Base-by-base conservation (phyloP, 2,113 vertebrate species). In the Pachyramphus minor region DNA sequence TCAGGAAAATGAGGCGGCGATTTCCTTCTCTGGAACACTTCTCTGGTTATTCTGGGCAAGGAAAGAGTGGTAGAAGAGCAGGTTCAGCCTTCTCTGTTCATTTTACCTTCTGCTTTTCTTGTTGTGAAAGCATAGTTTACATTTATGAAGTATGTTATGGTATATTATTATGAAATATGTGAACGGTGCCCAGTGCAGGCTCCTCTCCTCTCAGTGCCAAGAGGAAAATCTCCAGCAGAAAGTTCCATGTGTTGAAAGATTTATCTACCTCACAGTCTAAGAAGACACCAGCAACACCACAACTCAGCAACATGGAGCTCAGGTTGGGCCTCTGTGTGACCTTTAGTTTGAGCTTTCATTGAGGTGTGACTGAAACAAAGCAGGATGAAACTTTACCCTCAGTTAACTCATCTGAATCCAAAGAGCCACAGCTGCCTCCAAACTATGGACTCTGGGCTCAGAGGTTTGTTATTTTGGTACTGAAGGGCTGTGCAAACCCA, bases 321-420 rank as follows among this genome's bases (percentile, higher is more conserved):
- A n/a, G 31, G 49, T 19, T 0, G 0, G 37, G 28, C 27, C 16
- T 63, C 24, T 1, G 0, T 33, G 33, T 24, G 59, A 88, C 59
- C 72, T 80, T 76, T n/a, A 45, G 41, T 7, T 91, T 45, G 31
- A 83, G 24, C 24, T 88, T 69, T 90, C 67, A 62, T n/a, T 16
- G 72, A 55, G 63, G 20, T 2, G 0, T 80, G n/a, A 8, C 41
- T 5, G 13, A 87, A 82, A 47, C 9, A 69, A 59, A 83, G 5
- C 66, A 64, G 42, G n/a, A 45, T 3, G 53, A 85, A 74, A 94
- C 69, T 78, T 95, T 83, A 72, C 41, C 49, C 53, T 91, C 24
- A 17, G 5, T 67, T 25, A 47, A 69, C 17, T 47, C 31, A 6
- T 21, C 64, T 89, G 71, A n/a, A 41, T 8, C 37, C 45, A 73